Evolutionary conservation across 2,888 invertebrate species (phyloP).

Genomic region (Chaetogeoica ovagalla): DNA sequence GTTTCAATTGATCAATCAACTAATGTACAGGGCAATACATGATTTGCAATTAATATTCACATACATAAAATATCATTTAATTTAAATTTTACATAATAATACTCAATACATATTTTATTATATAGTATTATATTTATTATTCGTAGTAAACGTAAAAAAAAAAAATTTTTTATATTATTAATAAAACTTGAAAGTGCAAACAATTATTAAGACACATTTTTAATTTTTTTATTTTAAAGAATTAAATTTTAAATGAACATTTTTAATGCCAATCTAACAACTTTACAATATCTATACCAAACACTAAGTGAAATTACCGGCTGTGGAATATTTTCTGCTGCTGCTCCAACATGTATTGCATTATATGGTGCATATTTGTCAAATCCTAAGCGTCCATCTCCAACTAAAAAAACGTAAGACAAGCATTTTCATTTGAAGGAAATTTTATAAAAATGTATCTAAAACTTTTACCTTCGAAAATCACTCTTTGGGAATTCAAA

Average conservation of each 20-base stretch:
- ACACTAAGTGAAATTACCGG: constrained; percentile 63
- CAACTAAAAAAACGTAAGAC: constrained; percentile 63
- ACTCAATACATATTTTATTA: too few relatives aligned
- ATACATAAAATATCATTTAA: too few relatives aligned
- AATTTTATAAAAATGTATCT: constrained; percentile 8
- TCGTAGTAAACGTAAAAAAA: too few relatives aligned
- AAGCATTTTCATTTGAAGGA: constrained; percentile 6
- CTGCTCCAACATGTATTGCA: constrained; percentile 93
- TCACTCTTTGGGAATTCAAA: constrained; percentile 69
- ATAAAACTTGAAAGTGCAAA: too few relatives aligned
- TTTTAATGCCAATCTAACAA: too few relatives aligned
- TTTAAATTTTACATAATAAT: too few relatives aligned
- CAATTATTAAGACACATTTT: too few relatives aligned
- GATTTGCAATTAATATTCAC: neutral
- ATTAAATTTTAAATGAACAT: too few relatives aligned
- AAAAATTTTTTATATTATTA: too few relatives aligned
- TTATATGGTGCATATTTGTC: constrained; percentile 78
- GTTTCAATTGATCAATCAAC: constrained; percentile 84
- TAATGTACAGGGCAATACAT: constrained; percentile 58
- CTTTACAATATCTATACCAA: too few relatives aligned
- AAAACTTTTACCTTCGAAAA: constrained; percentile 68
- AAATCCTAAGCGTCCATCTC: constrained; percentile 87
- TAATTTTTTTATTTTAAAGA: too few relatives aligned
- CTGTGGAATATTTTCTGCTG: constrained; percentile 76
- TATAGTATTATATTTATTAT: too few relatives aligned